These are phyloP conservation scores for Drosophila infuscata DNA, from an alignment of 2,888 invertebrate species.

Conservation along the genomic window DNA sequence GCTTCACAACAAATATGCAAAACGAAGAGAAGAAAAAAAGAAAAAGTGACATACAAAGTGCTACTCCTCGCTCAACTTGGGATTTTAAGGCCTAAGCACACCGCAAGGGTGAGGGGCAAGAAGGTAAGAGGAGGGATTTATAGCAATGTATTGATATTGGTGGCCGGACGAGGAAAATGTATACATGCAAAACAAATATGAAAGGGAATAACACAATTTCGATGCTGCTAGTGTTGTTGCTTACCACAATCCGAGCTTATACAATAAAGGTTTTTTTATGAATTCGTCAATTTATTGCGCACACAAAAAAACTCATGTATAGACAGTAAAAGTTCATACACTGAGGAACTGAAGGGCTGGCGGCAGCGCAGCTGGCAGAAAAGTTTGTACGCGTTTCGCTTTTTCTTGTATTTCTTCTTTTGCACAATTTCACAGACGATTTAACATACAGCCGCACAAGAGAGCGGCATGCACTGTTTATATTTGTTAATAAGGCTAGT, in stretches of 20 bases:
- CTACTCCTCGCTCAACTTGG: slow-evolving; percentile 48
- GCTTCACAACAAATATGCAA: slow-evolving; percentile 64
- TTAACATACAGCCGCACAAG: slow-evolving; percentile 42
- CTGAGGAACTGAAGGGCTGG: slow-evolving; percentile 44
- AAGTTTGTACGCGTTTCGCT: slow-evolving; percentile 52
- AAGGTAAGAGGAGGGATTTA: slow-evolving; percentile 25
- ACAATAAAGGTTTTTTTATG: neutral
- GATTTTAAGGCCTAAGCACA: slow-evolving; percentile 41
- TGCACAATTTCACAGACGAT: slow-evolving; percentile 41
- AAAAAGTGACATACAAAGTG: slow-evolving; percentile 59
- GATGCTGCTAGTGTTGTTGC: slow-evolving; percentile 19
- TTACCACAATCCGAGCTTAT: slow-evolving; percentile 35
- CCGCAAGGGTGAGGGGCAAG: slow-evolving; percentile 20
- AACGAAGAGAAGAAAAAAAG: slow-evolving; percentile 52
- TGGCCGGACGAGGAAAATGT: slow-evolving; percentile 12
- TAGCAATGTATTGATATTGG: slow-evolving; percentile 13
- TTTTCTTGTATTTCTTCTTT: slow-evolving; percentile 38
- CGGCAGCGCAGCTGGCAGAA: slow-evolving; percentile 60
- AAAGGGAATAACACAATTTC: slow-evolving; percentile 1
- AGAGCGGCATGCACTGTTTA: slow-evolving; percentile 31
- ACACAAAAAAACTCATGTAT: slow-evolving; percentile 15
- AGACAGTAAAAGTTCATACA: slow-evolving; percentile 33
- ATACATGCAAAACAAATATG: slow-evolving; percentile 2
- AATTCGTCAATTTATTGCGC: slow-evolving; percentile 26
- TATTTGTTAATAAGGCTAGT: slow-evolving; percentile 30